Evolutionary conservation across 2,888 invertebrate genomes (phyloP).

Genomic region (Nomada goodeniana): DNA sequence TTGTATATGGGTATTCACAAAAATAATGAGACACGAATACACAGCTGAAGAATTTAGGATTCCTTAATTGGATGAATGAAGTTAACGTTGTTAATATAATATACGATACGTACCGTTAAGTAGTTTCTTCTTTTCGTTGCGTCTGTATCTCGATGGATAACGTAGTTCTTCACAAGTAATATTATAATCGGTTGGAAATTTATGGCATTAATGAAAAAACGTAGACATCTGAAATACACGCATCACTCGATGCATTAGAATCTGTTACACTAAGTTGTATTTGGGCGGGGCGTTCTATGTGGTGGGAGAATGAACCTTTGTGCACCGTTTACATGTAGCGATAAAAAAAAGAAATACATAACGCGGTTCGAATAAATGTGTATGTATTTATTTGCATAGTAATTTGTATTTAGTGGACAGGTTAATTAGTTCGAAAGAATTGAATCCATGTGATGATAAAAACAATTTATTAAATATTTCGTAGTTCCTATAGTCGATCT

Average conservation of each 20-base stretch:
- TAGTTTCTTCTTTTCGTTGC: neutral
- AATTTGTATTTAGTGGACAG: neutral
- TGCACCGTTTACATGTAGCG: conserved; percentile 26
- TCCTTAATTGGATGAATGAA: conserved; percentile 1
- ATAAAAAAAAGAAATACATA: neutral
- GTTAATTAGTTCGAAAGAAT: neutral
- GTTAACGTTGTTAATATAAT: neutral
- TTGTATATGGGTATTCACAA: neutral
- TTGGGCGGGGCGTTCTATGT: conserved; percentile 73
- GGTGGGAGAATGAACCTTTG: conserved; percentile 31
- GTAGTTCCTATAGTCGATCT: neutral
- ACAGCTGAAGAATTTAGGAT: neutral
- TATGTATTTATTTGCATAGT: neutral
- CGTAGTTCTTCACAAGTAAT: neutral
- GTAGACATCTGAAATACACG: neutral
- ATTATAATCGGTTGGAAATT: neutral
- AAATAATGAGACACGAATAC: neutral
- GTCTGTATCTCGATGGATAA: neutral
- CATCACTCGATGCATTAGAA: conserved; percentile 61
- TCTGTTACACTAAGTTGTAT: conserved; percentile 69
- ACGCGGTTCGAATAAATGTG: too few species aligned
- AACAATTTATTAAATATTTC: conserved; percentile 2
- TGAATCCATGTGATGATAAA: neutral
- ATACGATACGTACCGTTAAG: conserved; percentile 33
- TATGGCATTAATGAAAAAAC: neutral